phyloP scores from a whole-genome alignment of 2,888 invertebrate genomes.

The Punctoribates punctum region DNA sequence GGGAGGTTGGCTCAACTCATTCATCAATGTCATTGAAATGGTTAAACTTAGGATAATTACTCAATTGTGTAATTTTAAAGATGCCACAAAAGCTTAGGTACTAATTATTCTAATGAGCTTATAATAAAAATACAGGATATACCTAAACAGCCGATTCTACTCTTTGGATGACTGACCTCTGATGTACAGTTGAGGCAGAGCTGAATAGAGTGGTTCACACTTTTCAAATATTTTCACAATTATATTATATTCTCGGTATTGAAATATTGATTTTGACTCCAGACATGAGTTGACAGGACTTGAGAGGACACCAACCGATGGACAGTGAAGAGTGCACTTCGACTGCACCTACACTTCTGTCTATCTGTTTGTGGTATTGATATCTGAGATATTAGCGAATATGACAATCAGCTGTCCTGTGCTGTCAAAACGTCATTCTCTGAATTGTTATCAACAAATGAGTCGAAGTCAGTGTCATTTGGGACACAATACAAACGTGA shows the following conservation, averaged over 20 bases:
- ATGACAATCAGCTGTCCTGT: constrained; percentile 3
- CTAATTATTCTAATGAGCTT: constrained; percentile 27
- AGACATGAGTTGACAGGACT: too few relatives aligned
- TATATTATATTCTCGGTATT: not conserved
- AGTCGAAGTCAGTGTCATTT: not conserved
- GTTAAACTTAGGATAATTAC: constrained; percentile 33
- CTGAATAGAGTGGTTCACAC: not conserved
- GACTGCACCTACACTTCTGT: not conserved
- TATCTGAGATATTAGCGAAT: not conserved
- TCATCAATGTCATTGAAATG: constrained; percentile 34
- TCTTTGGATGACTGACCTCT: constrained; percentile 18
- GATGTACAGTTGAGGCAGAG: not conserved
- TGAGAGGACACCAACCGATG: too few relatives aligned
- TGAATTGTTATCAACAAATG: constrained; percentile 6
- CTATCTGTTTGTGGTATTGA: not conserved
- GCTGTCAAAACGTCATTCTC: not conserved
- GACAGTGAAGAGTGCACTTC: not conserved
- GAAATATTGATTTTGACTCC: not conserved
- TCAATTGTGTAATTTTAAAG: constrained; percentile 32
- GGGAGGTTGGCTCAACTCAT: constrained; percentile 27
- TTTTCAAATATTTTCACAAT: not conserved
- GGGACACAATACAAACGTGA: not conserved
- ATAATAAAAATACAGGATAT: constrained; percentile 22
- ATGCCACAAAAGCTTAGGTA: constrained; percentile 34
- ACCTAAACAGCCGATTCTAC: constrained; percentile 2